A percentile compares a stretch with the other conserved stretches of the same genome.
Conservation (phyloP, 2,888 invertebrate species). For the Conops quadrifasciatus region DNA sequence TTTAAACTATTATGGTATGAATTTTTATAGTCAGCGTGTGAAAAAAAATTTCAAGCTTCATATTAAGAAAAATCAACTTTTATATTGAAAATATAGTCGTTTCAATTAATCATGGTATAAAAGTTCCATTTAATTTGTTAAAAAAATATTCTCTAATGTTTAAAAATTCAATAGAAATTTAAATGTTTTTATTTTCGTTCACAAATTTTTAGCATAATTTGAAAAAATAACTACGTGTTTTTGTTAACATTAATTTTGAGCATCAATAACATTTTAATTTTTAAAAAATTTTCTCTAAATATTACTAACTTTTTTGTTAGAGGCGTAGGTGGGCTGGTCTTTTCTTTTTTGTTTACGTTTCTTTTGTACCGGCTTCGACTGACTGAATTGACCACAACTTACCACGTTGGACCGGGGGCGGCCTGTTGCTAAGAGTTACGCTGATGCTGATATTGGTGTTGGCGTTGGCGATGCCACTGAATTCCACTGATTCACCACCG, state of each 20-base stretch:
- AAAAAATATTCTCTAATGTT: not conserved
- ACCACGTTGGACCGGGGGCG: too few relatives aligned
- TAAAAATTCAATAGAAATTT: not conserved
- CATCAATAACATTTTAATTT: not conserved
- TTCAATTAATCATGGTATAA: too few relatives aligned
- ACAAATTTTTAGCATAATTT: not conserved
- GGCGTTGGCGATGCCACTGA: slow-evolving; percentile 18
- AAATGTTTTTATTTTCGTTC: not conserved
- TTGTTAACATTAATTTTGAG: not conserved
- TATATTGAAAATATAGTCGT: too few relatives aligned
- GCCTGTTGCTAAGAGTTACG: too few relatives aligned
- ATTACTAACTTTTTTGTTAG: not conserved
- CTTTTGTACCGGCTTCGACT: not conserved
- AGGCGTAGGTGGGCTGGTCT: too few relatives aligned
- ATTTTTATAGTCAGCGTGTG: too few relatives aligned
- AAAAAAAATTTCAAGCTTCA: too few relatives aligned
- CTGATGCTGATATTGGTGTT: not conserved
- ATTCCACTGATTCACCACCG: slow-evolving; percentile 11
- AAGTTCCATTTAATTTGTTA: too few relatives aligned
- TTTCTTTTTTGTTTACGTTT: not conserved
- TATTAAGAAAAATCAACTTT: too few relatives aligned
- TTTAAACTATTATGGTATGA: too few relatives aligned
- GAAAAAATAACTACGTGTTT: not conserved
- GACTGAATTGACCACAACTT: too few relatives aligned
- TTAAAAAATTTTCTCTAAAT: too few relatives aligned